Evolutionary conservation across 1,140 invertebrate species (phyloP).

Genomic region (Proales similis): DNA sequence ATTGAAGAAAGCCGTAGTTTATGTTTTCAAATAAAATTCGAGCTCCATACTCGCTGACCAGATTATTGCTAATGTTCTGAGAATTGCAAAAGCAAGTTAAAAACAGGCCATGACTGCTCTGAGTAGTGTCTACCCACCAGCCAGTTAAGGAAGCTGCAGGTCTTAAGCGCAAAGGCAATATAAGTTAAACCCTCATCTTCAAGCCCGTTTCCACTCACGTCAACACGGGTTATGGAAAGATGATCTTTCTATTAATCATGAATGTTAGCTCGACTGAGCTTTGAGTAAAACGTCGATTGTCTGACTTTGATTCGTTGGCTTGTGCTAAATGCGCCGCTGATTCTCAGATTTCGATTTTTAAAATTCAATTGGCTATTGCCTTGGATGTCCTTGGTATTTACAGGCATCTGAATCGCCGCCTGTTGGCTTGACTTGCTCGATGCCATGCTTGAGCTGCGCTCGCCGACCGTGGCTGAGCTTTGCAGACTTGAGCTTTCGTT

Average conservation of each 20-base stretch:
- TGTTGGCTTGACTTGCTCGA: no score
- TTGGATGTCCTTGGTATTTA: no score
- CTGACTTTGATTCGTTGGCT: neutral
- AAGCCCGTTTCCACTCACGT: slow-evolving; percentile 19
- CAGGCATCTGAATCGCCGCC: no score
- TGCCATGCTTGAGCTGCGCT: no score
- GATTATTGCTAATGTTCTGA: slow-evolving; percentile 32
- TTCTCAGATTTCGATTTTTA: neutral
- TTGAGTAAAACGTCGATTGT: neutral
- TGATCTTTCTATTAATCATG: slow-evolving; percentile 7
- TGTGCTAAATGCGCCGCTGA: neutral
- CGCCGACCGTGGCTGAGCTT: no score
- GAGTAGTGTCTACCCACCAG: slow-evolving; percentile 5
- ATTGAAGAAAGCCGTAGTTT: slow-evolving; percentile 19
- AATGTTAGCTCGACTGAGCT: neutral
- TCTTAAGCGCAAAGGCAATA: neutral
- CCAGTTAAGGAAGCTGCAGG: slow-evolving; percentile 9
- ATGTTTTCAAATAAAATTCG: slow-evolving; percentile 30
- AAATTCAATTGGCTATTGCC: no score
- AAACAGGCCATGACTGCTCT: neutral
- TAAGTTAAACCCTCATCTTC: slow-evolving; percentile 33
- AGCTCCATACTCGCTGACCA: slow-evolving; percentile 12
- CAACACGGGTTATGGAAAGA: slow-evolving; percentile 1
- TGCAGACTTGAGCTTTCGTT: no score
- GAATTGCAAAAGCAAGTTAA: slow-evolving; percentile 6